Percentiles rank a stretch among this genome's conserved stretches.
Conservation (phyloP, 2,888 invertebrate genomes). For the Polydrusus tereticollis region DNA sequence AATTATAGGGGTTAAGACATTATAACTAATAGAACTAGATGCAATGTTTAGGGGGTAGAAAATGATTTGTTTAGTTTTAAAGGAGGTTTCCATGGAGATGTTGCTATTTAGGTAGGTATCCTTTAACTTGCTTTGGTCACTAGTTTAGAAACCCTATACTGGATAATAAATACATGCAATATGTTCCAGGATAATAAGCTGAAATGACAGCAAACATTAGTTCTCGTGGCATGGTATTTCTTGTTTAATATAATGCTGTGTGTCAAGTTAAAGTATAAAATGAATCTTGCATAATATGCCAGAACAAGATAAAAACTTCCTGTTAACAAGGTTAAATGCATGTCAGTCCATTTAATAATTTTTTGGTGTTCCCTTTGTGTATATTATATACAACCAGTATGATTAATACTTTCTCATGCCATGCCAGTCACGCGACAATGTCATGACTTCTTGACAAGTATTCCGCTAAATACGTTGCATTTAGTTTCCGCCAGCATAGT, state of each 20-base stretch:
- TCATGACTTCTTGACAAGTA: slow-evolving; percentile 22
- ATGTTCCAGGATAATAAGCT: neutral
- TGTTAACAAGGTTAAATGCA: slow-evolving; percentile 12
- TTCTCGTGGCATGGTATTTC: too few species aligned
- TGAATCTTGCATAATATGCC: neutral
- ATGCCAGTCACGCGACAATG: slow-evolving; percentile 30
- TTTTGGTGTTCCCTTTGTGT: slow-evolving; percentile 8
- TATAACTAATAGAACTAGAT: neutral
- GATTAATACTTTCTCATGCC: slow-evolving; percentile 21
- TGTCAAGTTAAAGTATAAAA: slow-evolving; percentile 4
- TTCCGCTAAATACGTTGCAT: slow-evolving; percentile 23
- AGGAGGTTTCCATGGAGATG: neutral
- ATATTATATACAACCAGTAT: slow-evolving; percentile 31
- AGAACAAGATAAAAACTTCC: slow-evolving; percentile 10
- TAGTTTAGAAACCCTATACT: too few species aligned
- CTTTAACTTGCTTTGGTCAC: too few species aligned
- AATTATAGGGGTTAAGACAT: slow-evolving; percentile 4
- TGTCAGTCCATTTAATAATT: slow-evolving; percentile 1
- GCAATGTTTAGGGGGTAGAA: neutral
- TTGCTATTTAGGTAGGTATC: neutral
- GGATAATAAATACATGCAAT: neutral
- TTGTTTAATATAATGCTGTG: too few species aligned
- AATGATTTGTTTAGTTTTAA: neutral
- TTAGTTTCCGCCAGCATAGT: slow-evolving; percentile 10
- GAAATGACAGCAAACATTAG: too few species aligned